A percentile compares a stretch with the other conserved stretches of the same genome.
Evolutionary conservation across 2,888 invertebrate genomes (phyloP).

Genomic region (Catonia carolina): DNA sequence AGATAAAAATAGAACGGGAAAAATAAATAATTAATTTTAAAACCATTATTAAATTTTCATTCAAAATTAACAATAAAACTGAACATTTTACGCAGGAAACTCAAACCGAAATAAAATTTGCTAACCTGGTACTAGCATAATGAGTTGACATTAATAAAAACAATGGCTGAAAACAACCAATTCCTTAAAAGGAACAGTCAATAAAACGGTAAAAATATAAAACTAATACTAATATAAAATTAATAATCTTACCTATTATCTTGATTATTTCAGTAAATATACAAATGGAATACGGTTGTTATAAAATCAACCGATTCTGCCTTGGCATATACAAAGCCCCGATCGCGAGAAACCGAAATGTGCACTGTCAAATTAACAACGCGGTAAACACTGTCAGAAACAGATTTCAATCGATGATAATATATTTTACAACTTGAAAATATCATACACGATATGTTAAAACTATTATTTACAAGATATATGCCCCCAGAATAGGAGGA

Average conservation of each 20-base stretch:
- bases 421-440: conserved; percentile 26
- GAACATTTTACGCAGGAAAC: no score
- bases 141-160: conserved; percentile 4
- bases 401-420: neutral
- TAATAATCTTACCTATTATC: conserved; percentile 9
- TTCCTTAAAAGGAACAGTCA: neutral
- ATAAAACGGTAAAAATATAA: neutral
- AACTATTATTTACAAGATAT: conserved; percentile 34
- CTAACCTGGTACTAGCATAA: conserved; percentile 10
- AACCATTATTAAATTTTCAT: no score
- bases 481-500: conserved; percentile 33
- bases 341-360: conserved; percentile 16
- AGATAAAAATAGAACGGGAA: no score
- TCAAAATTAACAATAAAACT: no score
- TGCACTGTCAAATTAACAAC: conserved; percentile 18
- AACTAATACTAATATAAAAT: neutral
- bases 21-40: no score
- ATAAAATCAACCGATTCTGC: conserved; percentile 18
- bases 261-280: conserved; percentile 13
- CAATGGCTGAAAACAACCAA: conserved; percentile 6
- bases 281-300: conserved; percentile 5
- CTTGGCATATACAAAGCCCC: conserved; percentile 7
- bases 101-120: neutral
- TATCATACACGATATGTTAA: conserved; percentile 32
- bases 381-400: conserved; percentile 17